Percentiles rank a stretch among this genome's conserved stretches.
phyloP scores from a whole-genome alignment of 2,888 invertebrate species.

The Pyrgus malvae region DNA sequence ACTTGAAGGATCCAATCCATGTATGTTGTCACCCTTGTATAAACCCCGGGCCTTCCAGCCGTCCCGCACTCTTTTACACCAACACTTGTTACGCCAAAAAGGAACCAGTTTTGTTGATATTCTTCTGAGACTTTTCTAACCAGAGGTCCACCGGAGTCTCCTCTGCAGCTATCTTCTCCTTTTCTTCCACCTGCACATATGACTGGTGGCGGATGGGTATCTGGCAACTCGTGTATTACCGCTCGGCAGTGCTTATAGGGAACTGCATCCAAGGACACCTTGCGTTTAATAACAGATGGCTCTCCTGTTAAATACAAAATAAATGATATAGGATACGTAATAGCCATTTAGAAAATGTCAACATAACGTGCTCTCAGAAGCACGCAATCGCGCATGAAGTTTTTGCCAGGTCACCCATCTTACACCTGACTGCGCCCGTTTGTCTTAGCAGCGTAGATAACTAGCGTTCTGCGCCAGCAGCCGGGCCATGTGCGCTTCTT shows the following conservation, averaged over 20 bases:
- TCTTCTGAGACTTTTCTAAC: conserved; percentile 46
- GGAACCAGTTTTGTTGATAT: conserved; percentile 59
- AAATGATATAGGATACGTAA: neutral
- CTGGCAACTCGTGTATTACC: conserved; percentile 42
- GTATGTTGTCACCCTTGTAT: conserved; percentile 80
- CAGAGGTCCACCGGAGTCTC: conserved; percentile 84
- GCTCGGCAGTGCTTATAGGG: conserved; percentile 41
- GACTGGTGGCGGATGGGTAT: conserved; percentile 35
- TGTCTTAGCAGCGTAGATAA: no score
- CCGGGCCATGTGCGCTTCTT: no score
- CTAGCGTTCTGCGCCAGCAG: no score
- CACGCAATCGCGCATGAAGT: no score
- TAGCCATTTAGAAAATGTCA: no score
- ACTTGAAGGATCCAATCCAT: conserved; percentile 82
- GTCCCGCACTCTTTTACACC: conserved; percentile 44
- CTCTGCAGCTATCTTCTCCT: conserved; percentile 77
- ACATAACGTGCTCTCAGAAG: no score
- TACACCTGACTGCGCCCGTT: no score
- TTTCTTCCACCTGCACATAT: conserved; percentile 82
- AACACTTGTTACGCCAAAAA: conserved; percentile 73
- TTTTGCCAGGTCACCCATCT: no score
- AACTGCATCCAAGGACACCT: conserved; percentile 61
- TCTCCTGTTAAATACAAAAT: conserved; percentile 35
- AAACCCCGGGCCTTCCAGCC: conserved; percentile 81
- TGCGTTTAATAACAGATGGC: conserved; percentile 45